Percentiles rank a stretch among this genome's conserved stretches.
phyloP scores from a whole-genome alignment of 2,888 invertebrate species.

The Bhutanitis thaidina region DNA sequence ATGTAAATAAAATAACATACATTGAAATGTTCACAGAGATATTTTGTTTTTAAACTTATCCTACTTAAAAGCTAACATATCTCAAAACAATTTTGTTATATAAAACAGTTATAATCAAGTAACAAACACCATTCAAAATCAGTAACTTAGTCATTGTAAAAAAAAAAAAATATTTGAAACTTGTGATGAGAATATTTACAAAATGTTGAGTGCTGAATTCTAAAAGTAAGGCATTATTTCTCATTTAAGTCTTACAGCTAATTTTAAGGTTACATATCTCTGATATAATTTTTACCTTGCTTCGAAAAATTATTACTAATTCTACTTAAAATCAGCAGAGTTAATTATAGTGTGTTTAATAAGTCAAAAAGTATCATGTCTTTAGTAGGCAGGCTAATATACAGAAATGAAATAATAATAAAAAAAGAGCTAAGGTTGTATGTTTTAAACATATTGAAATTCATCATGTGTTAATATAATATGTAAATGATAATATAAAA shows the following conservation, averaged over 20 bases:
- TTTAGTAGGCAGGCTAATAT: not conserved
- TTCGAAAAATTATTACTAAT: constrained; percentile 4
- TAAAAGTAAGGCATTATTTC: constrained; percentile 13
- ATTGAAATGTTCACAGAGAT: constrained; percentile 1
- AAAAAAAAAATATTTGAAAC: not conserved
- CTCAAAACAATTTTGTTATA: constrained; percentile 6
- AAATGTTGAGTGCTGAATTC: constrained; percentile 12
- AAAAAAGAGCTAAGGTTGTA: not conserved
- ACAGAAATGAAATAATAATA: not conserved
- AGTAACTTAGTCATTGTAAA: constrained; percentile 1
- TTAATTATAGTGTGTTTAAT: not conserved
- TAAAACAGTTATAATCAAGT: constrained; percentile 5
- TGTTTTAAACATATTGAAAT: constrained; percentile 1
- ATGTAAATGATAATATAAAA: too few relatives aligned
- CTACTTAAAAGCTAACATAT: constrained; percentile 29
- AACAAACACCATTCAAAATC: constrained; percentile 1
- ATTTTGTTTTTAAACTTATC: constrained; percentile 31
- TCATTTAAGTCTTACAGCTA: constrained; percentile 8
- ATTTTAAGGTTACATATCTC: constrained; percentile 7
- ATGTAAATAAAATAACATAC: not conserved
- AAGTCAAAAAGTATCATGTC: not conserved
- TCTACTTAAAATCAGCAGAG: not conserved
- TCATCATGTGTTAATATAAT: not conserved
- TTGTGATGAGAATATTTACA: constrained; percentile 21
- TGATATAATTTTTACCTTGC: constrained; percentile 16